Evolutionary conservation across 2,113 vertebrate genomes (phyloP).

Genomic region (Ageneiosus marmoratus): DNA sequence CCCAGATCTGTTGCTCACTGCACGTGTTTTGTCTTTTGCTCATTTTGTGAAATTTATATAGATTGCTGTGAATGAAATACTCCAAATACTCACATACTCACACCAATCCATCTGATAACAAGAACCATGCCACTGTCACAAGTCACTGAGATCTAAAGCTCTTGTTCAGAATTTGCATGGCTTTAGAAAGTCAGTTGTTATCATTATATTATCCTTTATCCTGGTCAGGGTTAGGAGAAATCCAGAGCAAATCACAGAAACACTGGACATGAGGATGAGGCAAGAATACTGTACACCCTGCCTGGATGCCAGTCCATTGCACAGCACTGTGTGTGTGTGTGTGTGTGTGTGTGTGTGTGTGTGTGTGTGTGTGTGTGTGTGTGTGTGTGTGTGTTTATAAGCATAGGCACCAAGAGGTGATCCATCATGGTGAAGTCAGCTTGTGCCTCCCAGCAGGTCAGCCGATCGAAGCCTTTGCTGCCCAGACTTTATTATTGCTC

Average conservation of each 20-base stretch:
- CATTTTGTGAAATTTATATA: not conserved
- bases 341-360: constrained; percentile 33
- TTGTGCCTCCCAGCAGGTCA: constrained; percentile 76
- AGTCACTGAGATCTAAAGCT: not conserved
- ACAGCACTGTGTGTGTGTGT: not conserved
- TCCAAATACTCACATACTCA: not conserved
- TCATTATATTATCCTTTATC: not conserved
- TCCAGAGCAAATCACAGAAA: not conserved
- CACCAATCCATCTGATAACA: not conserved
- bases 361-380: constrained; percentile 43
- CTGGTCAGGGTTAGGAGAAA: not conserved
- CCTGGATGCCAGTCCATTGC: not conserved
- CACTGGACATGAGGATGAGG: not conserved
- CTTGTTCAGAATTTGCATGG: not conserved
- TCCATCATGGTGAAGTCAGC: constrained; percentile 81
- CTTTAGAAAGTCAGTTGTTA: not conserved
- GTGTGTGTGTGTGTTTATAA: constrained; percentile 42
- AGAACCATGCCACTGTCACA: not conserved
- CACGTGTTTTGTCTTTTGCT: not conserved
- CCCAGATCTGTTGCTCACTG: not conserved
- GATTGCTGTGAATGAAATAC: not conserved
- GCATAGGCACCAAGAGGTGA: constrained; percentile 66
- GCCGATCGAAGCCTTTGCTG: constrained; percentile 75
- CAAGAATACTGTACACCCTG: constrained; percentile 2
- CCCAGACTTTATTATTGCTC: constrained; percentile 83